These are phyloP conservation scores for Drosophila tripunctata DNA, from an alignment of 2,888 invertebrate species.

Conservation along the genomic window DNA sequence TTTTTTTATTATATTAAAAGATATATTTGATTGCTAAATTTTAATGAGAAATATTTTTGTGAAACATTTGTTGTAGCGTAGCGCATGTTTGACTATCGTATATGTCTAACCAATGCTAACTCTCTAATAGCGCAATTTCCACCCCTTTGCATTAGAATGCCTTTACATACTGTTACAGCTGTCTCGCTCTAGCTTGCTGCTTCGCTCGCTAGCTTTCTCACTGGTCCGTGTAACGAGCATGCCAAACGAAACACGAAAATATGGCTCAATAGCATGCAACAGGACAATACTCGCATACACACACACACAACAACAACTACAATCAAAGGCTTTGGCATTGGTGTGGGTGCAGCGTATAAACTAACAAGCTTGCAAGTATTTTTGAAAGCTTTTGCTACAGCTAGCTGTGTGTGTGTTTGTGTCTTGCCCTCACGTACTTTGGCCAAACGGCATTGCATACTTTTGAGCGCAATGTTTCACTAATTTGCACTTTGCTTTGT, in stretches of 20 bases:
- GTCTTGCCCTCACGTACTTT: constrained; percentile 15
- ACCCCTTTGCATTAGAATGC: constrained; percentile 47
- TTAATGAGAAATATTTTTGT: not conserved
- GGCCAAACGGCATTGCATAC: constrained; percentile 57
- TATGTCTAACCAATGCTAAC: constrained; percentile 2
- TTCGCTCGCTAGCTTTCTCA: not conserved
- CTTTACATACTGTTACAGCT: constrained; percentile 35
- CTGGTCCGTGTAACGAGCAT: constrained; percentile 44
- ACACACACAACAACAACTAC: constrained; percentile 27
- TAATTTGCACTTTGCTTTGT: constrained; percentile 78
- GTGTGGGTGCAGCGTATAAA: constrained; percentile 55
- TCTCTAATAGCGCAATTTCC: constrained; percentile 1
- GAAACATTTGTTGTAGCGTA: not conserved
- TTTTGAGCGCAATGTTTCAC: constrained; percentile 70
- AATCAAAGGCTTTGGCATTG: constrained; percentile 23
- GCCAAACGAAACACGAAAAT: constrained; percentile 65
- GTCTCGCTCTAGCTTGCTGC: not conserved
- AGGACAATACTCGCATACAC: constrained; percentile 51
- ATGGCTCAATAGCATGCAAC: constrained; percentile 79
- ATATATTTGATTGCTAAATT: too few relatives aligned
- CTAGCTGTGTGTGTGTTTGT: constrained; percentile 56
- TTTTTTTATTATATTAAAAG: too few relatives aligned
- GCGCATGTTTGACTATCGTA: constrained; percentile 7
- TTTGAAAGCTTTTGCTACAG: constrained; percentile 72
- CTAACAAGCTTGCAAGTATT: constrained; percentile 74